Conservation (phyloP, 2,888 invertebrate genomes). For the Adineta ricciae region DNA sequence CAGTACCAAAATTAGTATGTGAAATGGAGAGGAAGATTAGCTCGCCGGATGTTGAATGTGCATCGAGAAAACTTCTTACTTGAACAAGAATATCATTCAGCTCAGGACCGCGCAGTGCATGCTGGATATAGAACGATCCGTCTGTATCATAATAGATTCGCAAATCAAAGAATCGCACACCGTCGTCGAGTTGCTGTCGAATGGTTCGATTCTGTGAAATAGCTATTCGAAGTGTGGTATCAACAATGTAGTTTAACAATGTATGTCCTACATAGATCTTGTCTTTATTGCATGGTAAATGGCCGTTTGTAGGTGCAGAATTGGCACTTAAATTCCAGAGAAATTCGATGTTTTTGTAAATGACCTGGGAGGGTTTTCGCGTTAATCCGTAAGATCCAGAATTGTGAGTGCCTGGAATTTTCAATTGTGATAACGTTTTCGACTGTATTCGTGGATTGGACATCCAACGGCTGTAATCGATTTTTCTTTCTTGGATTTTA, state of each 20-base stretch:
- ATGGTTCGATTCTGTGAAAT: not conserved
- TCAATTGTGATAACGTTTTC: not conserved
- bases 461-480: not conserved
- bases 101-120: not conserved
- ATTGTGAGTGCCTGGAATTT: not conserved
- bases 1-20: not conserved
- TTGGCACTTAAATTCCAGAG: not conserved
- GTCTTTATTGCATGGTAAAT: not conserved
- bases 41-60: not conserved
- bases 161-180: not conserved
- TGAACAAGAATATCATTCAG: not conserved
- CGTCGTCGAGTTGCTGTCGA: not conserved
- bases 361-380: not conserved
- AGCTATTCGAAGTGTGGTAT: not conserved
- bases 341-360: not conserved
- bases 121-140: not conserved
- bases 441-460: not conserved
- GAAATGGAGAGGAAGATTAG: not conserved
- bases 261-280: not conserved
- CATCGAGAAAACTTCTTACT: not conserved
- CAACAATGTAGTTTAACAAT: not conserved
- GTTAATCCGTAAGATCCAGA: not conserved
- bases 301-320: not conserved
- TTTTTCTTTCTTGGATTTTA: not conserved
- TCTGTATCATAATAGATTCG: not conserved